Base-by-base conservation (phyloP, 2,797 vertebrate species). In the Pseudochaenichthys georgianus region DNA sequence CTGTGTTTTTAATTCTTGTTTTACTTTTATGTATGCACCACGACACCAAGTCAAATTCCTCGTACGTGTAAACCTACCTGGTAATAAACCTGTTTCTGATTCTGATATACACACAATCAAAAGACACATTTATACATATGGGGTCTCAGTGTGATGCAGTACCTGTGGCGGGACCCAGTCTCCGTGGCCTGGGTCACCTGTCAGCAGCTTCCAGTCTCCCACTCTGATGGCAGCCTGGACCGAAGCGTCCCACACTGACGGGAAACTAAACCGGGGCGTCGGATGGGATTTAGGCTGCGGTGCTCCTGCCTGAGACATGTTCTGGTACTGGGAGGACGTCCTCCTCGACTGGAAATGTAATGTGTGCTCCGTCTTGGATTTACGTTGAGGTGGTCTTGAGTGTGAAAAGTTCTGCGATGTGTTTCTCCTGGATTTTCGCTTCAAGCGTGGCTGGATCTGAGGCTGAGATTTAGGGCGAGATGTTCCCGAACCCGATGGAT, bases 131-230 rank as follows among this genome's bases (percentile, higher is more conserved):
- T 28, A 28, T 28, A 28, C 28, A 28, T 7, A 38, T 9, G 8
- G 2, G 1, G 3, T 28, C 12, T 23, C 1, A 13, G 3, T 17
- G 57, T 13, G 50, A 11, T 13, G 16, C 15, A 9, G 67, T 87
- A 94, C 96, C 94, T 99, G 98, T 0, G 96, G 97, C 0, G 98
- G 98, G 75, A 99, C 96, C 98, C 98, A 99, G 78, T 99, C 98
- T 0, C 98, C 96, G 9, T 97, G 96, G 1, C 98, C 98, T 0
- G 98, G 98, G 81, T 99, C 97, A 0, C 98, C 98, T 0, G 98
- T 99, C 45, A 99, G 92, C 57, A 99, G 95, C 62, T 99, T 99
- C 97, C 98, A 99, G 87, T 99, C 97, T 0, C 98, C 96, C 0
- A 97, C 96, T 0, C 98, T 90, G 86, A 99, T 96, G 79, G 98